Conservation (phyloP, 1,140 invertebrate species). For the Papilio glaucus region DNA sequence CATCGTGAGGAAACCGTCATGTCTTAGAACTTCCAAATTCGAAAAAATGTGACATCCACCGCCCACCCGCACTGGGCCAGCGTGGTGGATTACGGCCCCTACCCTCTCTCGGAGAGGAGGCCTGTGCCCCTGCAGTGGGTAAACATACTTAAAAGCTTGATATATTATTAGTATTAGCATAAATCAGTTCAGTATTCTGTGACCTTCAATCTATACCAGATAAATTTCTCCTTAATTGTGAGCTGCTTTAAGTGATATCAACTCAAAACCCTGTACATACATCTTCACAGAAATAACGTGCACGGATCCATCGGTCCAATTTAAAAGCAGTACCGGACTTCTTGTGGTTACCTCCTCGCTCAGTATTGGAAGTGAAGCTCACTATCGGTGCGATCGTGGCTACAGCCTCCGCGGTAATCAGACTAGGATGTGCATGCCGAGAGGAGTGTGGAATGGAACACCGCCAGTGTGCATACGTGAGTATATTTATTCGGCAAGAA, state of each 20-base stretch:
- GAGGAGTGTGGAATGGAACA: conserved; percentile 92
- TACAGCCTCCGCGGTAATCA: conserved; percentile 91
- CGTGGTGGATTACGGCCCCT: too few relatives aligned
- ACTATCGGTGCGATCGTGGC: conserved; percentile 92
- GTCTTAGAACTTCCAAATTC: too few relatives aligned
- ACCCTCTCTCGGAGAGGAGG: too few relatives aligned
- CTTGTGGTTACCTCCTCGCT: conserved; percentile 84
- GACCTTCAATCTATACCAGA: too few relatives aligned
- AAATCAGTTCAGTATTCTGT: too few relatives aligned
- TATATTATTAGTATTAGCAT: too few relatives aligned
- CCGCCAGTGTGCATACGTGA: conserved; percentile 92
- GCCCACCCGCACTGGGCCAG: too few relatives aligned
- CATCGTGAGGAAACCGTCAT: too few relatives aligned
- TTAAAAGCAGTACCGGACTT: conserved; percentile 66
- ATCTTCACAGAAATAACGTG: conserved; percentile 89
- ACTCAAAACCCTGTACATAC: neutral
- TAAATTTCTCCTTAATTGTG: too few relatives aligned
- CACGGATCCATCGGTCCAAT: conserved; percentile 84
- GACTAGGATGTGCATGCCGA: conserved; percentile 89
- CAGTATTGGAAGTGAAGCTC: conserved; percentile 90
- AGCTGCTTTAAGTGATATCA: neutral
- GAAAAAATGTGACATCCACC: too few relatives aligned
- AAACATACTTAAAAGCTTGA: too few relatives aligned
- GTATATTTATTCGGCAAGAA: conserved; percentile 69
- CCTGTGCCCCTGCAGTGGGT: too few relatives aligned